Evolutionary conservation across 2,888 invertebrate species (phyloP).

Genomic region (Tillus elongatus): DNA sequence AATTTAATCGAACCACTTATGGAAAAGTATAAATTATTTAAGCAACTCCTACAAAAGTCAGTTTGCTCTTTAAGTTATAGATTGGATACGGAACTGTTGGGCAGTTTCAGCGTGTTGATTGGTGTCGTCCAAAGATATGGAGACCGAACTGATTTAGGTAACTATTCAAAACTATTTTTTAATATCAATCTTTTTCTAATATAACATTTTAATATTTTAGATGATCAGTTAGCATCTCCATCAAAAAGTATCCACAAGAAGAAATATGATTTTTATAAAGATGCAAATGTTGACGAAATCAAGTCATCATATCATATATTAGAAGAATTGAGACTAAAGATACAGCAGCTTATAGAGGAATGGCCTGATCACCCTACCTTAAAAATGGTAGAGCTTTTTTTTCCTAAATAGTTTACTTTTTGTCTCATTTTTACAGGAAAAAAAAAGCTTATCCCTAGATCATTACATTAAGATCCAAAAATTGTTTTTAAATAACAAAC

Average conservation of each 20-base stretch:
- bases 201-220: too few species aligned
- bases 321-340: slow-evolving; percentile 51
- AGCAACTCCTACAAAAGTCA: slow-evolving; percentile 45
- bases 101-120: slow-evolving; percentile 51
- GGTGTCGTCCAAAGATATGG: slow-evolving; percentile 46
- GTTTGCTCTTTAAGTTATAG: slow-evolving; percentile 47
- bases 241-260: slow-evolving; percentile 23
- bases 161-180: slow-evolving; percentile 12
- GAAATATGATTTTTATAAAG: slow-evolving; percentile 67
- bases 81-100: slow-evolving; percentile 47
- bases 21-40: slow-evolving; percentile 53
- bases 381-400: slow-evolving; percentile 67
- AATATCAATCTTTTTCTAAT: too few species aligned
- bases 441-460: too few species aligned
- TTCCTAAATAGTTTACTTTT: too few species aligned
- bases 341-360: slow-evolving; percentile 56
- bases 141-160: slow-evolving; percentile 30
- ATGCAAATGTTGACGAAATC: slow-evolving; percentile 71
- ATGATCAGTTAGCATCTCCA: slow-evolving; percentile 22
- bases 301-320: slow-evolving; percentile 63
- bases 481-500: too few species aligned
- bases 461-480: too few species aligned
- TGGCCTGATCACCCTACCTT: slow-evolving; percentile 91
- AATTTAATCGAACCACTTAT: slow-evolving; percentile 48
- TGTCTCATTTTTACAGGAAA: too few species aligned